Evolutionary conservation across 2,797 vertebrate species (phyloP).

Genomic region (Labeo calbasu): DNA sequence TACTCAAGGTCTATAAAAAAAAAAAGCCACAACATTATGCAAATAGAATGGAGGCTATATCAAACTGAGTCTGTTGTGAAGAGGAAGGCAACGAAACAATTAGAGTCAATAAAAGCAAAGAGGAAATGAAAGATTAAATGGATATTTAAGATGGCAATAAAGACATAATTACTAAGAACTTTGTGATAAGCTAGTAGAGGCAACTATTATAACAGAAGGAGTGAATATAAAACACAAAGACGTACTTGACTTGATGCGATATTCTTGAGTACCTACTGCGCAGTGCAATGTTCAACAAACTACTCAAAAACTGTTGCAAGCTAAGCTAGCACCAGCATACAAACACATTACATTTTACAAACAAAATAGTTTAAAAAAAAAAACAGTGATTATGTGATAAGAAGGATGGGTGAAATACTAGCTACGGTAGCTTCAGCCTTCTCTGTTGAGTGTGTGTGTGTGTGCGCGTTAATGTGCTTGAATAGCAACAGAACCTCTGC

Average conservation of each 20-base stretch:
- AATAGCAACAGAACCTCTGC: conserved; percentile 1
- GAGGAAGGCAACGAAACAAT: conserved; percentile 41
- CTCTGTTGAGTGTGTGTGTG: not conserved
- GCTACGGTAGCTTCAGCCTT: not conserved
- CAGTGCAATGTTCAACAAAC: not conserved
- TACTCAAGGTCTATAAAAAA: conserved; percentile 61
- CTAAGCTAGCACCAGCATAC: not conserved
- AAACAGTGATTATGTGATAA: too few relatives aligned
- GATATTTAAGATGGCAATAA: conserved; percentile 50
- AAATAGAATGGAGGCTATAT: conserved; percentile 51
- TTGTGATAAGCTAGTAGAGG: conserved; percentile 22
- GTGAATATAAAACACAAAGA: conserved; percentile 19
- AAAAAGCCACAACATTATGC: conserved; percentile 53
- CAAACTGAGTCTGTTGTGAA: conserved; percentile 34
- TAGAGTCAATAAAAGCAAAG: conserved; percentile 44
- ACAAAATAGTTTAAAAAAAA: too few relatives aligned
- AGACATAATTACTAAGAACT: conserved; percentile 49
- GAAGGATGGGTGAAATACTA: not conserved
- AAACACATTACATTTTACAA: too few relatives aligned
- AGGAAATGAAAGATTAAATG: conserved; percentile 54
- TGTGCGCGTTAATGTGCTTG: not conserved
- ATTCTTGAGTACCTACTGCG: not conserved
- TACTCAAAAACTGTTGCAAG: not conserved
- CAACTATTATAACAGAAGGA: not conserved
- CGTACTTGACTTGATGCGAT: not conserved